A percentile compares a stretch with the other conserved stretches of the same genome.
Conservation (phyloP, 2,797 vertebrate genomes). For the Vireo griseus region DNA sequence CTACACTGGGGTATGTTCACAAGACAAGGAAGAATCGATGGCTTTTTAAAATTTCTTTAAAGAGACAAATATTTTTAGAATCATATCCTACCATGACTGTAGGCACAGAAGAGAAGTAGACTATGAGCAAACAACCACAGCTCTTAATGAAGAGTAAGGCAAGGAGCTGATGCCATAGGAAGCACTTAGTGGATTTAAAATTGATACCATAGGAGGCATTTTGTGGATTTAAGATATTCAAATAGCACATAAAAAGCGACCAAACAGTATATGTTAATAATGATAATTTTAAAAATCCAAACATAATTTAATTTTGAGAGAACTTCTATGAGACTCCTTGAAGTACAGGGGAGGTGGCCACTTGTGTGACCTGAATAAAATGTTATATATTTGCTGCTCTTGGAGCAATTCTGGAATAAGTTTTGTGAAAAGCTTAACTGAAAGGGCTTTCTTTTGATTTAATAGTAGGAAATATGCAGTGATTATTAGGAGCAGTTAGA, state of each 20-base stretch:
- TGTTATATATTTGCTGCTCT: neutral
- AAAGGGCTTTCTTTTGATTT: neutral
- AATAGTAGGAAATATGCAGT: neutral
- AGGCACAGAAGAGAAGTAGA: neutral
- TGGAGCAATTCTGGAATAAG: neutral
- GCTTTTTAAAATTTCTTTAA: neutral
- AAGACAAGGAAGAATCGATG: neutral
- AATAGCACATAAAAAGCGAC: neutral
- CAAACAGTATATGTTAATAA: neutral
- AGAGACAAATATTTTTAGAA: neutral
- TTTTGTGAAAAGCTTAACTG: neutral
- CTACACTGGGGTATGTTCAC: neutral
- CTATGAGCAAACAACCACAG: neutral
- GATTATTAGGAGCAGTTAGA: neutral
- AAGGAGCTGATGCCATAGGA: neutral
- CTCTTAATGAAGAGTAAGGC: neutral
- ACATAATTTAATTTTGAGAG: neutral
- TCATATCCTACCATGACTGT: neutral
- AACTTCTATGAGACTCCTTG: neutral
- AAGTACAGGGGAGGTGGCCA: neutral
- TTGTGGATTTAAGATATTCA: neutral
- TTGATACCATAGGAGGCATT: neutral
- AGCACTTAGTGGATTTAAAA: neutral
- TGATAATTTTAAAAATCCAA: neutral
- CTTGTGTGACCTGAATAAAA: neutral